Evolutionary conservation across 2,797 vertebrate genomes (phyloP).

Genomic region (Tamandua tetradactyla): DNA sequence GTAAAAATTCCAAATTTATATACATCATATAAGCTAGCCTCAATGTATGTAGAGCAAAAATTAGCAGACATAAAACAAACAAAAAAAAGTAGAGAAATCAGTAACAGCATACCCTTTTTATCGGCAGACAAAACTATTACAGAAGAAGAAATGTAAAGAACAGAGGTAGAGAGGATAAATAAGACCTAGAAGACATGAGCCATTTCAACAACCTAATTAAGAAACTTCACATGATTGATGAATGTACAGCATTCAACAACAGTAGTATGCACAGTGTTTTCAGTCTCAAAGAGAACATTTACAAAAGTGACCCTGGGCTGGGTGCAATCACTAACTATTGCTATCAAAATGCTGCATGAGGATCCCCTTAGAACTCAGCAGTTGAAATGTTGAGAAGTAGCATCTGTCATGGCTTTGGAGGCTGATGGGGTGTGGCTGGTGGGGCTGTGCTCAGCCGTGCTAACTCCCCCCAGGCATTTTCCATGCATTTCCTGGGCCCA

Average conservation of each 20-base stretch:
- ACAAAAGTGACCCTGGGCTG: no score
- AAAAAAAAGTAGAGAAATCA: not conserved
- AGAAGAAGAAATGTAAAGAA: not conserved
- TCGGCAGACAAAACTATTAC: not conserved
- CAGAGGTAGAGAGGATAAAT: not conserved
- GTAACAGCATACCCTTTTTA: not conserved
- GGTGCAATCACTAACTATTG: not conserved
- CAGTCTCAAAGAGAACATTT: not conserved
- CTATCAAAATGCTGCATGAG: not conserved
- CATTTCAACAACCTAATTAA: not conserved
- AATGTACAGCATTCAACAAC: rapidly evolving
- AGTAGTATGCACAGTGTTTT: not conserved
- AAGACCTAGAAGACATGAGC: no score
- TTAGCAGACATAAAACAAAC: not conserved
- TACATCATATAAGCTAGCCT: not conserved
- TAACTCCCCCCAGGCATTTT: no score
- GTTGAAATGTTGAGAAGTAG: no score
- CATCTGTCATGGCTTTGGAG: no score
- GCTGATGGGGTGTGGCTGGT: no score
- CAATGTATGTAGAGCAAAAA: not conserved
- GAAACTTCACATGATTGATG: not conserved
- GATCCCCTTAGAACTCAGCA: no score
- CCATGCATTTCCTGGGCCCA: no score
- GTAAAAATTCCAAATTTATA: not conserved
- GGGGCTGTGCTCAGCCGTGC: no score